Conservation (phyloP, 2,888 invertebrate species). For the Oxyteleia sp. region DNA sequence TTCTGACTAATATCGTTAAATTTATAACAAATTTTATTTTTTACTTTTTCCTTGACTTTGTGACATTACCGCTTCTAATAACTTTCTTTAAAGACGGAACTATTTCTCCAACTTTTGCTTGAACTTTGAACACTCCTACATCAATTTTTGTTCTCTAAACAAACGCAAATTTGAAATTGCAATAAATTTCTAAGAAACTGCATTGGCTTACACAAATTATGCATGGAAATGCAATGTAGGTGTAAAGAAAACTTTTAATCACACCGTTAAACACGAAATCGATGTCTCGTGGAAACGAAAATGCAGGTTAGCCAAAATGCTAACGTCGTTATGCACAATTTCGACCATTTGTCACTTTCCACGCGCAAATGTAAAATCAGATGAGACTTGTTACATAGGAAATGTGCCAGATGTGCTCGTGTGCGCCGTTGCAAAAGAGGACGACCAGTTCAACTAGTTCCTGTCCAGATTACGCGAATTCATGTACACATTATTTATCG, state of each 20-base stretch:
- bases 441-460: conserved; percentile 63
- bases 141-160: background rate
- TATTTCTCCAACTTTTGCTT: too few relatives aligned
- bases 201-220: background rate
- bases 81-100: too few relatives aligned
- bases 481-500: conserved; percentile 53
- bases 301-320: conserved; percentile 15
- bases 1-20: too few relatives aligned
- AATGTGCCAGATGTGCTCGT: conserved; percentile 45
- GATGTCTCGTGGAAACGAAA: conserved; percentile 9
- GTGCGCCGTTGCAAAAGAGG: conserved; percentile 36
- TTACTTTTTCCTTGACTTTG: too few relatives aligned
- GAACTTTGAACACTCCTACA: too few relatives aligned
- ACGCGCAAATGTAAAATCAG: conserved; percentile 16
- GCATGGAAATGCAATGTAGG: background rate
- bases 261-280: background rate
- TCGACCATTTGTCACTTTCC: conserved; percentile 45
- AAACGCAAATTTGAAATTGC: conserved; percentile 1
- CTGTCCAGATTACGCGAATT: conserved; percentile 46
- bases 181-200: background rate
- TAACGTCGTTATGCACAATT: conserved; percentile 25
- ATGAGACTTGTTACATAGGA: conserved; percentile 28
- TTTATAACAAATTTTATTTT: too few relatives aligned
- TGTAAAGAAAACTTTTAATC: background rate
- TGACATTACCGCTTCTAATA: too few relatives aligned